Conservation (phyloP, 1,140 invertebrate species). For the Drosophila triauraria region DNA sequence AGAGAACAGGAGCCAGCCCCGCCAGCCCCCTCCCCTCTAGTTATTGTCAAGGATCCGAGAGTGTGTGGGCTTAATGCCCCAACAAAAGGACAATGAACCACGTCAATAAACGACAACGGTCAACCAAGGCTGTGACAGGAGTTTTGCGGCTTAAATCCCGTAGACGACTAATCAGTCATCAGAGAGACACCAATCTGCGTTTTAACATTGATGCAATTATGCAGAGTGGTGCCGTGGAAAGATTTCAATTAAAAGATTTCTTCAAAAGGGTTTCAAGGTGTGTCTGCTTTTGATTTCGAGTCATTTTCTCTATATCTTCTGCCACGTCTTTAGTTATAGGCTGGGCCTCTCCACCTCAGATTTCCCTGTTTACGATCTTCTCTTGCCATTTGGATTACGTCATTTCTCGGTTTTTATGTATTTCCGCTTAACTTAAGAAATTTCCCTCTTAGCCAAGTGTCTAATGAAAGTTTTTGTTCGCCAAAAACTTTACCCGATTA, state of each 20-base stretch:
- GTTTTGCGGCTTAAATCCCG: neutral
- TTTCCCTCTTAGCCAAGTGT: conserved; percentile 20
- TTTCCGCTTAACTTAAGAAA: conserved; percentile 15
- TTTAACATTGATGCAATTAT: conserved; percentile 5
- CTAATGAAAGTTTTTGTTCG: conserved; percentile 45
- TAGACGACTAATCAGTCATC: conserved; percentile 20
- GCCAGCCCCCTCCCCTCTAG: neutral
- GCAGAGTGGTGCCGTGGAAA: neutral
- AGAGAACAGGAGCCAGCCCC: neutral
- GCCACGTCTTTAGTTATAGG: neutral
- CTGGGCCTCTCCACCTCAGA: neutral
- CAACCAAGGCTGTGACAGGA: neutral
- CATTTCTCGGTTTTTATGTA: conserved; percentile 22
- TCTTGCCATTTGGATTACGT: conserved; percentile 25
- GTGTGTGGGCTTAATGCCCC: conserved; percentile 1
- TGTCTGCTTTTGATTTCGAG: neutral
- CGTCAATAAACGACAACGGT: neutral
- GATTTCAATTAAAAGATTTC: conserved; percentile 23
- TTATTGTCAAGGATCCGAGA: conserved; percentile 21
- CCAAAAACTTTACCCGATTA: conserved; percentile 42
- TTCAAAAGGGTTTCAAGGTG: neutral
- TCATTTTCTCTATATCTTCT: neutral
- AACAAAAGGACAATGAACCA: conserved; percentile 51
- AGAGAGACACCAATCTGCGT: neutral
- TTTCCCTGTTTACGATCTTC: conserved; percentile 31